A percentile compares a stretch with the other conserved stretches of the same genome.
Conservation (phyloP, 2,113 vertebrate genomes). For the Strix aluco region DNA sequence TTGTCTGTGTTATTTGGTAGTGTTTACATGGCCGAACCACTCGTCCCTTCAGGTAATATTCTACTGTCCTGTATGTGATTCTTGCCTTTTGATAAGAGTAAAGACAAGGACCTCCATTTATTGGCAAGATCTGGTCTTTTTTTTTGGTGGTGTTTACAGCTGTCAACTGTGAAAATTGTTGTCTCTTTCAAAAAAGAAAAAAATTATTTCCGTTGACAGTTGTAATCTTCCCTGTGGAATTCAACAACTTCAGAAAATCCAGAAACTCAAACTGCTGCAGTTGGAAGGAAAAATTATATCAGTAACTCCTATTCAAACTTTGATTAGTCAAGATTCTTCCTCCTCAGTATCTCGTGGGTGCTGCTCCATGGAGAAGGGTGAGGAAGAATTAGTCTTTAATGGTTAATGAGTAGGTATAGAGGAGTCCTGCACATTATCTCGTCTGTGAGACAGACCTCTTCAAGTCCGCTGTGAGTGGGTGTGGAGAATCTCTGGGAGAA, state of each 20-base stretch:
- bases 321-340: neutral
- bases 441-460: neutral
- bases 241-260: neutral
- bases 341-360: neutral
- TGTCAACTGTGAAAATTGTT: neutral
- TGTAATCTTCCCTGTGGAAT: neutral
- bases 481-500: neutral
- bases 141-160: neutral
- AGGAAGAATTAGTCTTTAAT: neutral
- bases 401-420: neutral
- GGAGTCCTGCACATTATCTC: neutral
- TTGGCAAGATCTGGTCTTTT: neutral
- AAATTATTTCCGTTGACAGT: neutral
- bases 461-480: neutral
- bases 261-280: neutral
- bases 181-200: neutral
- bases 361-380: neutral
- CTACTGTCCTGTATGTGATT: neutral
- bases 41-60: neutral
- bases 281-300: neutral
- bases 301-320: neutral
- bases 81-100: neutral
- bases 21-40: neutral
- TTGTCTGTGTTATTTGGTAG: neutral
- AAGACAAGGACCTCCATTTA: neutral